Evolutionary conservation across 2,797 vertebrate genomes (phyloP), one percentile per base, ranked within the genome.

Genomic region (Gouania willdenowi): DNA sequence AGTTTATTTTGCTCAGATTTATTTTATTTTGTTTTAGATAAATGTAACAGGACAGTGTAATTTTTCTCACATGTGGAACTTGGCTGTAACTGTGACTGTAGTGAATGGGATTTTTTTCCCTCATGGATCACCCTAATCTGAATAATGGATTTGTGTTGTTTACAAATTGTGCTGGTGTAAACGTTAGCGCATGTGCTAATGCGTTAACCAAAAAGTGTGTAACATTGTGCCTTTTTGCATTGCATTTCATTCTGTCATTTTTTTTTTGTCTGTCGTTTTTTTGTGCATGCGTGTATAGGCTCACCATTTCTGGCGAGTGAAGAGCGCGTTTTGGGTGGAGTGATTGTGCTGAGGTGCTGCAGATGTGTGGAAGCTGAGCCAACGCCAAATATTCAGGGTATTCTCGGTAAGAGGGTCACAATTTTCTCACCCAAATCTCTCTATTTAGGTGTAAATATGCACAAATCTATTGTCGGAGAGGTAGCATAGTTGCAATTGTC

Each of bases 321-420:
- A 74, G 95, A 98, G 36, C 92, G 94, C 9, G 94, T 98, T n/a
- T 86, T 99, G 0, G 97, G 96, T 21, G 96, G 96, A 34, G 94
- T 98, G 40, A 99, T 99, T 19, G 93, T 98, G 54, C 86, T 99
- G 66, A 91, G 94, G 32, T 94, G 92, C 55, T 95, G 94, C 83
- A 86, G 84, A 63, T 95, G 91, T 81, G 89, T 87, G 70, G 92
- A 96, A 41, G 57, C 88, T 29, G 90, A 88, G 57, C 85, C 91
- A 8, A 84, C 93, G 45, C 88, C 85, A 40, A 88, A 91, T 77
- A 91, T 95, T 77, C 92, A 92, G 81, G 92, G 92, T 58, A 85
- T 94, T 54, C 75, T 98, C 68, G 95, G 96, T 98, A 86, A 85
- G 89, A 12, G n/a, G n/a, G n/a, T n/a, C n/a, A n/a, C n/a, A n/a